Evolutionary conservation across 2,888 invertebrate genomes (phyloP), one percentile per base, ranked within the genome.

Genomic region (Neocrepidodera transversa): DNA sequence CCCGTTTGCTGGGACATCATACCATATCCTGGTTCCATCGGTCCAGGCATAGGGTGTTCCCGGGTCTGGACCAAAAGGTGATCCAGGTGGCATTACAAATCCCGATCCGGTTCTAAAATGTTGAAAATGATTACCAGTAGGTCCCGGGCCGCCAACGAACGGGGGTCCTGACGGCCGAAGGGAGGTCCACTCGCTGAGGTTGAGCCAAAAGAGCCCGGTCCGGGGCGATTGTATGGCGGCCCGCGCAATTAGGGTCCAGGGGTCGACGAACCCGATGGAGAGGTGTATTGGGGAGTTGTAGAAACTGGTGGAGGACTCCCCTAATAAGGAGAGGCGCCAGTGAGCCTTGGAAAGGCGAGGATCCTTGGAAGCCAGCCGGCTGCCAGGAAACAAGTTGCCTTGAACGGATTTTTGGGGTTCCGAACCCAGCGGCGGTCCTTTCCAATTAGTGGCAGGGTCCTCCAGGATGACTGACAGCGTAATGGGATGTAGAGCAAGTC

Each of bases 231-330:
- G 74, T 88, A 89, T 42, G 87, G 86, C 11, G 85, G 85, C 17
- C 78, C 79, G 40, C 66, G 71, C 16, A 87, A 88, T 62, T 87
- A 86, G 11, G 85, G 84, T 47, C 84, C 82, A 61, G 82, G 83
- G 54, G 82, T 92, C 74, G 86, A 92, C 68, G 91, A 92, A 74
- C 87, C 91, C 72, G 93, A 93, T 65, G 92, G 92, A 74, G 92
- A 91, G 72, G 91, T 91, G 80, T 92, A 93, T 82, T 88, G 92
- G 73, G 88, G 92, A 75, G 85, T 92, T 78, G 84, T 91, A 75
- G 87, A 91, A 74, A 85, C 92, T 72, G 85, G 90, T 76, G 85
- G 91, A 76, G 85, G 84, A 43, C 89, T 81, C 80, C 89, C 84
- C 82, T 90, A 84, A 79, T 88, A 81, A 76, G 88, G 80, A 83